These are phyloP conservation scores for Sicus ferrugineus DNA, from an alignment of 2,888 invertebrate genomes.

Conservation along the genomic window DNA sequence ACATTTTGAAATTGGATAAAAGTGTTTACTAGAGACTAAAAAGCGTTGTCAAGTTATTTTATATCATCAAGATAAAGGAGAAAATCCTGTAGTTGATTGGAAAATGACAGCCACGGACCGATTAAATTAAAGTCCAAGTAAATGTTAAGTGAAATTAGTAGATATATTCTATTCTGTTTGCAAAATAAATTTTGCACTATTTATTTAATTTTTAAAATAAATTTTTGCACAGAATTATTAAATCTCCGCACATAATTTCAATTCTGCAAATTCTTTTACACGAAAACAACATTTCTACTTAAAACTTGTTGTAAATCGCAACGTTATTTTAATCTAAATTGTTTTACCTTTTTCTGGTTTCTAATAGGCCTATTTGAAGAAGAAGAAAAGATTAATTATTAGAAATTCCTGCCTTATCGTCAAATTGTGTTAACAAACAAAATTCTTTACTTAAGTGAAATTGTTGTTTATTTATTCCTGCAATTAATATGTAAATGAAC, in stretches of 20 bases:
- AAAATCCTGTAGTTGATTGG: too few relatives aligned
- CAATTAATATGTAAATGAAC: slow-evolving; percentile 23
- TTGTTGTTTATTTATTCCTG: not conserved
- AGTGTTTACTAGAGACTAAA: slow-evolving; percentile 15
- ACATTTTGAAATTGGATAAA: slow-evolving; percentile 53
- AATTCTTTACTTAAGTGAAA: not conserved
- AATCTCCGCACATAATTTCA: too few relatives aligned
- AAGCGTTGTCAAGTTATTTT: not conserved
- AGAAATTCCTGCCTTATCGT: not conserved
- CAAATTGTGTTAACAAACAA: not conserved
- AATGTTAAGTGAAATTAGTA: too few relatives aligned
- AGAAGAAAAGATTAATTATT: not conserved
- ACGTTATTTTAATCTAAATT: slow-evolving; percentile 10
- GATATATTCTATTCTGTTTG: too few relatives aligned
- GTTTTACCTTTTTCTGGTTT: not conserved
- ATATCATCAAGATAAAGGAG: too few relatives aligned
- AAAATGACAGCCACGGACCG: too few relatives aligned
- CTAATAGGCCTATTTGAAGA: not conserved
- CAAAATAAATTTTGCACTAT: too few relatives aligned
- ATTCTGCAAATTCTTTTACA: too few relatives aligned
- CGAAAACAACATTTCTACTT: too few relatives aligned
- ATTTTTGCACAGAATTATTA: too few relatives aligned
- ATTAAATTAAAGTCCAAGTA: too few relatives aligned
- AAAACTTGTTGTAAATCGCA: not conserved
- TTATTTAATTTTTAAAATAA: too few relatives aligned